These are phyloP conservation scores for Paramormyrops kingsleyae DNA, from an alignment of 2,113 vertebrate genomes.

Conservation along the genomic window DNA sequence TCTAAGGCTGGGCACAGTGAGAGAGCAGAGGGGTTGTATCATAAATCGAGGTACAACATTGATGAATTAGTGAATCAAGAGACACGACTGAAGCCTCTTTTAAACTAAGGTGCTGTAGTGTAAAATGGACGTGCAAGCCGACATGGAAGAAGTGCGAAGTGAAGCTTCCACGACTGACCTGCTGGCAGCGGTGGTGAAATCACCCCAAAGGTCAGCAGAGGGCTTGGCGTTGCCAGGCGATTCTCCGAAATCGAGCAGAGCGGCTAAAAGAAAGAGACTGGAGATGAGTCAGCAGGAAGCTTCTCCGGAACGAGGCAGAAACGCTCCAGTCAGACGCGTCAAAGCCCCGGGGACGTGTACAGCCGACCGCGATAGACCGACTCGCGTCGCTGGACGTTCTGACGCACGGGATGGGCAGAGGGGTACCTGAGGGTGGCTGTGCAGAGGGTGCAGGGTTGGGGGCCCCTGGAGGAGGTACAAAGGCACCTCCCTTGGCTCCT, in stretches of 20 bases:
- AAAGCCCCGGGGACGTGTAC: not conserved
- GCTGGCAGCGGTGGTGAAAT: constrained; percentile 79
- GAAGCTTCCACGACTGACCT: constrained; percentile 61
- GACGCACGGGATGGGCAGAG: not conserved
- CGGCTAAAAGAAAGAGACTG: constrained; percentile 30
- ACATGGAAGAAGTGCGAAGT: not conserved
- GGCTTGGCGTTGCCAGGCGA: constrained; percentile 36
- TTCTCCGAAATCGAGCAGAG: constrained; percentile 53
- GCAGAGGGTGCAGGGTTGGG: constrained; percentile 37
- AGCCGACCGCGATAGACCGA: too few species aligned
- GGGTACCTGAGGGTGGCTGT: constrained; percentile 57
- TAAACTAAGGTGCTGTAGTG: not conserved
- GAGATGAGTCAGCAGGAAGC: not conserved
- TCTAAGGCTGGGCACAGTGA: not conserved
- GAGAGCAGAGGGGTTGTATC: not conserved
- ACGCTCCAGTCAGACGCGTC: not conserved
- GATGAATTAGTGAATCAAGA: not conserved
- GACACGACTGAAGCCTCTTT: not conserved
- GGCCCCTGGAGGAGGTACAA: constrained; percentile 36
- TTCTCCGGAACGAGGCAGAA: not conserved
- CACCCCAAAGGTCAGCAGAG: constrained; percentile 77
- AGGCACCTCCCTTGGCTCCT: constrained; percentile 54
- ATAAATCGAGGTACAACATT: not conserved
- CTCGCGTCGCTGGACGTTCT: not conserved
- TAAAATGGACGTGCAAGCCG: not conserved